phyloP scores from a whole-genome alignment of 2,113 vertebrate genomes.

The Dipodomys spectabilis region DNA sequence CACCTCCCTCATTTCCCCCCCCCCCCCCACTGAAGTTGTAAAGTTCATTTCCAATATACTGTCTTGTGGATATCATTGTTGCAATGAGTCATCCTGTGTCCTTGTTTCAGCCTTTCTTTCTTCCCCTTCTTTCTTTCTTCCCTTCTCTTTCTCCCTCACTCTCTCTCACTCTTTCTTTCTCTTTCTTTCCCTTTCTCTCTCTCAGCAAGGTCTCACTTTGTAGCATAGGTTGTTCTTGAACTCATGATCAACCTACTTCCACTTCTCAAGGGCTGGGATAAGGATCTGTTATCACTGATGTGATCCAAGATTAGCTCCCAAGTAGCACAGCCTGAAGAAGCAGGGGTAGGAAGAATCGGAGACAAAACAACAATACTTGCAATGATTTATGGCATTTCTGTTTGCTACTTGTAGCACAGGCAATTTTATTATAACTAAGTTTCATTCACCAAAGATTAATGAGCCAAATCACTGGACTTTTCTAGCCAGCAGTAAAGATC shows the following conservation, averaged over 20 bases:
- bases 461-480: background rate
- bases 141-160: background rate
- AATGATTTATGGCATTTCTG: background rate
- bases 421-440: background rate
- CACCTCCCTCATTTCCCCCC: too few relatives aligned
- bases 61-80: too few relatives aligned
- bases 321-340: background rate
- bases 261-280: background rate
- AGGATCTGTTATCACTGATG: background rate
- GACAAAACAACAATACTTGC: background rate
- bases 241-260: background rate
- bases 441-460: background rate
- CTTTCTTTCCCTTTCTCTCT: background rate
- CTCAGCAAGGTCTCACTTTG: background rate
- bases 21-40: too few relatives aligned
- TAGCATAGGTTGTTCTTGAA: background rate
- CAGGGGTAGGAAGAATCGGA: background rate
- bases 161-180: background rate
- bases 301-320: background rate
- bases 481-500: background rate
- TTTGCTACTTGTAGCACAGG: background rate
- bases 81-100: too few relatives aligned
- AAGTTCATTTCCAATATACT: too few relatives aligned
- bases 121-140: background rate
- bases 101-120: too few relatives aligned